Evolutionary conservation across 2,113 vertebrate species (phyloP), one percentile per base, ranked within the genome.

Genomic region (Oriolus oriolus): DNA sequence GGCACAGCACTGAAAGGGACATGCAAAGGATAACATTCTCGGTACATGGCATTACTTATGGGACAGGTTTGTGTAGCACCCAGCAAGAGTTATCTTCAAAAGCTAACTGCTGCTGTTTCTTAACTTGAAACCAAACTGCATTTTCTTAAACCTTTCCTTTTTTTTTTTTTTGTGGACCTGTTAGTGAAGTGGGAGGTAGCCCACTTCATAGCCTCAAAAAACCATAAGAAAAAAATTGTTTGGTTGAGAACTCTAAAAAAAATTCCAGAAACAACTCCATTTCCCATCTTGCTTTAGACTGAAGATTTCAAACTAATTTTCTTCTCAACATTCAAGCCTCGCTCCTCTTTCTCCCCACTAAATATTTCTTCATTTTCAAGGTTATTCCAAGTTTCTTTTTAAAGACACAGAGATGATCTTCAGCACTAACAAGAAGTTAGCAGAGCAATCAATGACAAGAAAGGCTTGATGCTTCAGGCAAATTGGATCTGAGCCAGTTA

Each of bases 61-160:
- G 44, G 49, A 35, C 3, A 3, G 50, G 54, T 70, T 69, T 19
- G 3, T 52, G 21, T 8, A 69, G 59, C 31, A 47, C 10, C 26
- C 69, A 74, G 16, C 11, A 68, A 45, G 42, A 87, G 15, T 78
- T 60, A 53, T 79, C 90, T 94, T 93, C 74, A 90, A 95, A 95
- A 88, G 52, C 73, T 87, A 95, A 89, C 65, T 79, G 66, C 65
- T 85, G 66, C 87, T 52, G 13, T 68, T 96, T 89, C 81, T 69
- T 92, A 56, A 84, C 66, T 91, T 79, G 66, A 93, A 74, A 83
- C 59, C 87, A 92, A 89, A 77, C 74, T 80, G 33, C 15, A 28
- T 49, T 16, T 5, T 45, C 31, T 65, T 66, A 52, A 83, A 44
- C 7, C 3, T 78, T 27, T 69, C 8, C 1, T 2, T 22, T 45